phyloP scores from a whole-genome alignment of 2,797 vertebrate species.

The Clarias laeviceps region DNA sequence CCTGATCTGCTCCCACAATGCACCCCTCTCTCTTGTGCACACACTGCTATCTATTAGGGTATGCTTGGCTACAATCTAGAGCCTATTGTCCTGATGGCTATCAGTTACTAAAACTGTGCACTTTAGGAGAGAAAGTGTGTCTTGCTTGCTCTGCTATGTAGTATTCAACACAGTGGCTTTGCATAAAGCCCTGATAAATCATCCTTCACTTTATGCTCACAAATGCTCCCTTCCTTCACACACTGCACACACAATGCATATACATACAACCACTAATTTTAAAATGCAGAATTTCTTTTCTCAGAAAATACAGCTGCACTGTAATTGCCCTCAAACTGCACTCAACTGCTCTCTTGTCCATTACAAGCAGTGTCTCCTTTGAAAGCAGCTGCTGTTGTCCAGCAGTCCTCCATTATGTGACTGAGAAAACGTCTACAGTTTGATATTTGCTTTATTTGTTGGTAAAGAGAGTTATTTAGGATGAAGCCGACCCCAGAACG shows the following conservation, averaged over 20 bases:
- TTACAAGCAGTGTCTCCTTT: neutral
- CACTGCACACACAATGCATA: conserved; percentile 9
- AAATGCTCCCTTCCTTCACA: conserved; percentile 23
- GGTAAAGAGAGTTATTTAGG: conserved; percentile 1
- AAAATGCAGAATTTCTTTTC: conserved; percentile 2
- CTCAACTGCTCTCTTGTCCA: conserved; percentile 6
- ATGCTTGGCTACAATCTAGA: conserved; percentile 14
- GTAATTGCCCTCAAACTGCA: conserved; percentile 18
- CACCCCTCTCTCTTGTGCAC: neutral
- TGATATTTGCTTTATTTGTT: neutral
- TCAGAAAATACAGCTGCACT: conserved; percentile 1
- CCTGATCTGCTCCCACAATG: conserved; percentile 18
- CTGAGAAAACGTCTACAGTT: neutral
- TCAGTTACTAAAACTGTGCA: conserved; percentile 14
- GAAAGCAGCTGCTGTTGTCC: conserved; percentile 28
- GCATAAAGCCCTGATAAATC: conserved; percentile 25
- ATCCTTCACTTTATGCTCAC: conserved; percentile 25
- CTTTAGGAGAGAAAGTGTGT: neutral
- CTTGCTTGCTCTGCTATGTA: neutral
- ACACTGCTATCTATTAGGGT: neutral
- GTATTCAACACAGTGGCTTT: conserved; percentile 17
- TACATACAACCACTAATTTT: conserved; percentile 2
- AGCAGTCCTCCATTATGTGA: neutral
- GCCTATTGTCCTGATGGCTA: conserved; percentile 6
- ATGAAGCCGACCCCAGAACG: conserved; percentile 10